A percentile compares a stretch with the other conserved stretches of the same genome.
Conservation (phyloP, 2,888 invertebrate species). For the Pandemis corylana region DNA sequence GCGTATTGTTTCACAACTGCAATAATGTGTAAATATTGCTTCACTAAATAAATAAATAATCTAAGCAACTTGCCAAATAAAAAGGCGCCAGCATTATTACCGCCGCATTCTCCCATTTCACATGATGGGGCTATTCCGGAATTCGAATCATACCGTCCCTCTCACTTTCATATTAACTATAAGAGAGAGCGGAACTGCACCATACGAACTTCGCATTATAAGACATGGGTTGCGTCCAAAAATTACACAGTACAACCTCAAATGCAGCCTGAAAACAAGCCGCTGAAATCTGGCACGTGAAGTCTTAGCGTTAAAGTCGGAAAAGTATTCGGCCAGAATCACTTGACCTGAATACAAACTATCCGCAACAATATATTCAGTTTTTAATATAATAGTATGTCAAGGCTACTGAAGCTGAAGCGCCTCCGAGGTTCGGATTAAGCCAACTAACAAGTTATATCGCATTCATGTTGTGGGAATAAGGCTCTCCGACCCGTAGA, state of each 20-base stretch:
- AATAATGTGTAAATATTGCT: too few species aligned
- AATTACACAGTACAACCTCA: slow-evolving; percentile 1
- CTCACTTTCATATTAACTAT: too few species aligned
- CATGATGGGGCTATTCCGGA: not conserved
- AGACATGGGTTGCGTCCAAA: slow-evolving; percentile 5
- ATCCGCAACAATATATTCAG: slow-evolving; percentile 37
- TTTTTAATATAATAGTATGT: slow-evolving; percentile 40
- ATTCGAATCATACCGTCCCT: too few species aligned
- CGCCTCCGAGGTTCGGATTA: slow-evolving; percentile 18
- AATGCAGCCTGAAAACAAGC: slow-evolving; percentile 12
- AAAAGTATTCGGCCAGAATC: slow-evolving; percentile 27
- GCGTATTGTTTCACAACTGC: too few species aligned
- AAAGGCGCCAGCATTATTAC: not conserved
- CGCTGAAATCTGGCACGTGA: slow-evolving; percentile 8
- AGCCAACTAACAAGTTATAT: slow-evolving; percentile 7
- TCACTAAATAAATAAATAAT: not conserved
- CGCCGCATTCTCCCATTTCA: not conserved
- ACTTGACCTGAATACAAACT: slow-evolving; percentile 30
- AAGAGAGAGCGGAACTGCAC: too few species aligned
- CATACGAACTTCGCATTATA: too few species aligned
- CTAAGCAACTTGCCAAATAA: not conserved
- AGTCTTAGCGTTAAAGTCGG: slow-evolving; percentile 1
- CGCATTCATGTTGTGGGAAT: not conserved
- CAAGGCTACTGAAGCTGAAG: slow-evolving; percentile 17
- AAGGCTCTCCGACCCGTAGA: not conserved